Evolutionary conservation across 92 coral and sea anemone genomes (phyloP).

Genomic region (Umimayanthus kanabou): DNA sequence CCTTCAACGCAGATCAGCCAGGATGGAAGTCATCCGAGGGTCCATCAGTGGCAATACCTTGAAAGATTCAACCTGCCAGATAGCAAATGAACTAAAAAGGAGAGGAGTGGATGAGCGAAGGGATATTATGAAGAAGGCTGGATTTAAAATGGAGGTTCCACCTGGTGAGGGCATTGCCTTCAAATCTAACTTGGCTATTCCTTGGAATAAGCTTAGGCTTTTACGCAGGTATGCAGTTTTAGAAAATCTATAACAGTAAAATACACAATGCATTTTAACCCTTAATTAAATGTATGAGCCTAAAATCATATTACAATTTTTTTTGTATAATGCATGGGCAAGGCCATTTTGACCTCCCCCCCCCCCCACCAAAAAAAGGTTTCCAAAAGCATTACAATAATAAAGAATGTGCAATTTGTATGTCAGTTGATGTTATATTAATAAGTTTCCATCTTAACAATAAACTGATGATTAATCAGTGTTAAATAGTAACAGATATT

Average conservation of each 20-base stretch:
- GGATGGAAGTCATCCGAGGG: too few relatives aligned
- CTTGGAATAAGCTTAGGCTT: conserved; percentile 18
- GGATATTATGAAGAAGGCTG: too few relatives aligned
- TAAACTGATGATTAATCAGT: background rate
- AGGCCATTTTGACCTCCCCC: background rate
- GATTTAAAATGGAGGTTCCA: too few relatives aligned
- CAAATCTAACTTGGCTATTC: conserved; percentile 13
- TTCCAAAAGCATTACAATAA: conserved; percentile 20
- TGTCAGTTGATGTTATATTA: background rate
- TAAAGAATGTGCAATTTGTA: background rate
- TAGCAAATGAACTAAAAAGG: too few relatives aligned
- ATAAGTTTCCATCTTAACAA: conserved; percentile 7
- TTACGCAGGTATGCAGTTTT: conserved; percentile 22
- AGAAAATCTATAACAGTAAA: background rate
- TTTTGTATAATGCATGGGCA: background rate
- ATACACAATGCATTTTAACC: conserved; percentile 6
- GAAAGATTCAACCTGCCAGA: too few relatives aligned
- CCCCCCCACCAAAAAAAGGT: background rate
- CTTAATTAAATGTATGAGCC: background rate
- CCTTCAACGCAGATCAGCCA: too few relatives aligned
- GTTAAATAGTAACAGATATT: conserved; percentile 21
- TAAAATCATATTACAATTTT: background rate
- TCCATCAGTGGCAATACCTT: too few relatives aligned
- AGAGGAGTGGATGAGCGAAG: too few relatives aligned
- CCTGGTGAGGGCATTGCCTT: conserved; percentile 16